Evolutionary conservation across 2,113 vertebrate species (phyloP).

Genomic region (Sinocyclocheilus maitianheensis): DNA sequence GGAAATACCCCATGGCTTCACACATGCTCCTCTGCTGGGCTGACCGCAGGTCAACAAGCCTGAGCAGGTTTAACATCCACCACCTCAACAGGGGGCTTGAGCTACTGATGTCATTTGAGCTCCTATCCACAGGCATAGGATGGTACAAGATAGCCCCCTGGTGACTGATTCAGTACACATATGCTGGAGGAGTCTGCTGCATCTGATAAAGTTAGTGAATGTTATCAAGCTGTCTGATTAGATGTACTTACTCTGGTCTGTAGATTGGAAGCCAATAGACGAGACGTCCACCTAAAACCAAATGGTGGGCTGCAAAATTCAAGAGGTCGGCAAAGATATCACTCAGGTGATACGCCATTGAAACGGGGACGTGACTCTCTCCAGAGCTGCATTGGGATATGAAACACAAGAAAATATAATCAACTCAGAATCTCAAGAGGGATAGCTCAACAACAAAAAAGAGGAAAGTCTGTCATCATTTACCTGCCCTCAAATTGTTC

Average conservation of each 20-base stretch:
- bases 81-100: neutral
- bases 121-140: neutral
- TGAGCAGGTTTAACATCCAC: conserved; percentile 36
- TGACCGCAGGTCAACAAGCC: conserved; percentile 37
- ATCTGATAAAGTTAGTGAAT: neutral
- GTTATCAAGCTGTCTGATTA: conserved; percentile 7
- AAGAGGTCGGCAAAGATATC: conserved; percentile 96
- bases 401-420: conserved; percentile 17
- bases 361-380: conserved; percentile 88
- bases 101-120: neutral
- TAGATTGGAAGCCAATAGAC: conserved; percentile 96
- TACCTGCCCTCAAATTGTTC: neutral
- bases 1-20: conserved; percentile 42
- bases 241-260: conserved; percentile 89
- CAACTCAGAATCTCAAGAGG: neutral
- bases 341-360: conserved; percentile 90
- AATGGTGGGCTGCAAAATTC: conserved; percentile 87
- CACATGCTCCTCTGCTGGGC: conserved; percentile 48
- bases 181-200: neutral
- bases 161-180: conserved; percentile 42
- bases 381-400: conserved; percentile 67
- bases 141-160: conserved; percentile 66
- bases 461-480: neutral
- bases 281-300: conserved; percentile 88
- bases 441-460: neutral